A percentile compares a stretch with the other conserved stretches of the same genome.
Conservation (phyloP, 30 jellyfish, hydroid and myxozoan genomes). For the Haliclystus octoradiatus region DNA sequence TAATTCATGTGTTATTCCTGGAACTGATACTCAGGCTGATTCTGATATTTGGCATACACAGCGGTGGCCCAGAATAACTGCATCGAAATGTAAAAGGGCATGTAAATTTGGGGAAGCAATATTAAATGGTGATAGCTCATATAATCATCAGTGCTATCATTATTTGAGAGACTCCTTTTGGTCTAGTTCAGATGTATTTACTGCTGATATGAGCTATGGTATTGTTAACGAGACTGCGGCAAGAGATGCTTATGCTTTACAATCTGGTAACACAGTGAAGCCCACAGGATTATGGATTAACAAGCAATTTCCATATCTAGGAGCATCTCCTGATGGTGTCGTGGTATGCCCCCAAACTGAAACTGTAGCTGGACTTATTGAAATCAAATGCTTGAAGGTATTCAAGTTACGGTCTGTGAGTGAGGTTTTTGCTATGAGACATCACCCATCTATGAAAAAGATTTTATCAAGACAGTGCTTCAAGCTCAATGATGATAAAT, state of each 20-base stretch:
- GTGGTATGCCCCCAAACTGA: background rate
- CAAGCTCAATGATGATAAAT: conserved; percentile 14
- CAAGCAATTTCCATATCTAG: background rate
- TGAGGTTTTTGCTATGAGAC: background rate
- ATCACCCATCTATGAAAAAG: background rate
- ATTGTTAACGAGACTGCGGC: background rate
- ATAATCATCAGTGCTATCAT: background rate
- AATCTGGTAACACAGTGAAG: background rate
- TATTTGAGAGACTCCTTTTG: background rate
- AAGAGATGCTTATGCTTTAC: background rate
- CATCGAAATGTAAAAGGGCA: conserved; percentile 11
- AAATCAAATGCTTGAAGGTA: background rate
- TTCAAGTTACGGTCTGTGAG: background rate
- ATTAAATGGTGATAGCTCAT: background rate
- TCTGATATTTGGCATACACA: background rate
- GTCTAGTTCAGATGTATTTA: background rate
- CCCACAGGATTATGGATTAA: background rate
- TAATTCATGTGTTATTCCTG: too few species aligned
- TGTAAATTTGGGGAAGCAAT: background rate
- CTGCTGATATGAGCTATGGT: background rate
- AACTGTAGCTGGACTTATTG: background rate
- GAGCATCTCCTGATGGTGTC: background rate
- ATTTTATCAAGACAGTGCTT: conserved; percentile 36
- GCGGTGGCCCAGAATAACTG: conserved; percentile 2
- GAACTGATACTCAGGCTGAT: background rate